These are phyloP conservation scores for Maniola hyperantus DNA, from an alignment of 2,888 invertebrate species.

Conservation along the genomic window DNA sequence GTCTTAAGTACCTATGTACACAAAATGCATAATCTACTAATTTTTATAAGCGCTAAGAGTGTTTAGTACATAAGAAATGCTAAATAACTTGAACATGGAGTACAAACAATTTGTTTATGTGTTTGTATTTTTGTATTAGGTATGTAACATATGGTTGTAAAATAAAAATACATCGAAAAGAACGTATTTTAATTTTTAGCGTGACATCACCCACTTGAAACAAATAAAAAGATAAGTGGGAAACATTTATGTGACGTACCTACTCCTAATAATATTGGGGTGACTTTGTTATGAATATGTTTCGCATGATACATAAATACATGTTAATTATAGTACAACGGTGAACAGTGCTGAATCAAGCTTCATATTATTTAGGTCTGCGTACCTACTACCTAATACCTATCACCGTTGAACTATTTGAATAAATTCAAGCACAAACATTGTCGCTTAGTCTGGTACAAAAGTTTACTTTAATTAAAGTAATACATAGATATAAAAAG, in stretches of 20 bases:
- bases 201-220: neutral
- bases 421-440: neutral
- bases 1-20: neutral
- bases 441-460: neutral
- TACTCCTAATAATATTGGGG: neutral
- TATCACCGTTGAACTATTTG: neutral
- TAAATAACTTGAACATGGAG: conserved; percentile 6
- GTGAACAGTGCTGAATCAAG: neutral
- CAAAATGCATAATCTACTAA: conserved; percentile 4
- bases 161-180: neutral
- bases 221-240: neutral
- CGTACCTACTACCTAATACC: no score
- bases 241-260: neutral
- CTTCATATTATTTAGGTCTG: neutral
- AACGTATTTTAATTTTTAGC: neutral
- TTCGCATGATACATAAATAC: neutral
- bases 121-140: neutral
- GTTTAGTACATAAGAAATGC: conserved; percentile 4
- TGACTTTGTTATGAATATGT: neutral
- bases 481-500: neutral
- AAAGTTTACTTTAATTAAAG: neutral
- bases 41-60: neutral
- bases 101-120: conserved; percentile 8
- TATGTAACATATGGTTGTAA: neutral
- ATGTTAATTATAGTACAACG: neutral